Conservation (phyloP, 2,888 invertebrate species). For the Aleiodes leptofemur region DNA sequence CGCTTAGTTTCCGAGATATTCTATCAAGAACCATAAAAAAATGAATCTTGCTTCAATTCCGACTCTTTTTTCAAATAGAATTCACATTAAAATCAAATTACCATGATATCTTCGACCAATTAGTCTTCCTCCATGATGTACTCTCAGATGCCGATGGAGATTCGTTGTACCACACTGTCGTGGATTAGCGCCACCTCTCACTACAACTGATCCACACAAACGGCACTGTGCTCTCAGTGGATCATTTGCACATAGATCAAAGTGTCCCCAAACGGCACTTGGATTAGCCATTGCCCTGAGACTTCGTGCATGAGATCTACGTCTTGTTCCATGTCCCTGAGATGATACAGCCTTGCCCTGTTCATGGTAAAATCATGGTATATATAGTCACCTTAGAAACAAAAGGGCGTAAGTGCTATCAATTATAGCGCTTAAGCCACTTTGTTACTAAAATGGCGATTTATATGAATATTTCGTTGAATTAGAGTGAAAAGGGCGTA, state of each 20-base stretch:
- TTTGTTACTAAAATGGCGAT: too few species aligned
- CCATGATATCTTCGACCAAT: constrained; percentile 73
- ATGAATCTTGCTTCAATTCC: too few species aligned
- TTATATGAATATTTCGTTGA: too few species aligned
- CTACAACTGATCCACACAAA: constrained; percentile 73
- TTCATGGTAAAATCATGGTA: too few species aligned
- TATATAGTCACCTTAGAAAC: too few species aligned
- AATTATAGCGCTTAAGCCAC: too few species aligned
- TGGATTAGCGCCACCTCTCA: constrained; percentile 73
- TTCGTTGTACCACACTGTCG: constrained; percentile 74
- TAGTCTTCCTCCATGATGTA: constrained; percentile 73
- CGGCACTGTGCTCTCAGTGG: constrained; percentile 72
- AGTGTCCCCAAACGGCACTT: constrained; percentile 74
- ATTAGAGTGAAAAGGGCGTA: too few species aligned
- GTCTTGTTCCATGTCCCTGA: constrained; percentile 57
- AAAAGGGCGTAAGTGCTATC: too few species aligned
- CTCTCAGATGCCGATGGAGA: constrained; percentile 71
- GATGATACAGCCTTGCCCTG: constrained; percentile 53
- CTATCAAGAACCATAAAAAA: too few species aligned
- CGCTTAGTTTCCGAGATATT: too few species aligned
- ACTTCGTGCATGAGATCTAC: constrained; percentile 71
- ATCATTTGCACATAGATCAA: constrained; percentile 72
- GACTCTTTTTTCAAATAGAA: too few species aligned
- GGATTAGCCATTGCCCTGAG: constrained; percentile 73
- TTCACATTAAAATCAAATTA: constrained; percentile 53